phyloP scores from a whole-genome alignment of 2,888 invertebrate species.

The Amblyjoppa fuscipennis region DNA sequence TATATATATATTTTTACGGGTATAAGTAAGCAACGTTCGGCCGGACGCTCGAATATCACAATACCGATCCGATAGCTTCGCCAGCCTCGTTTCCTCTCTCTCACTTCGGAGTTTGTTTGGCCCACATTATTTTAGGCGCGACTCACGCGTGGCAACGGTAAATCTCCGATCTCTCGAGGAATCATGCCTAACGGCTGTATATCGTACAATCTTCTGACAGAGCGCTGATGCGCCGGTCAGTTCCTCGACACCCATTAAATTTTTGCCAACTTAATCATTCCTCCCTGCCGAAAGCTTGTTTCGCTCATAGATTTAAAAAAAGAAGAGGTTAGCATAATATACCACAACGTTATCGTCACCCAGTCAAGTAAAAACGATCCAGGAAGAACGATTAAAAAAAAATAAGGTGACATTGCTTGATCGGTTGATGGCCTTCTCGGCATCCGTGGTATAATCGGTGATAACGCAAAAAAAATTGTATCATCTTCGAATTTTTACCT shows the following conservation, averaged over 20 bases:
- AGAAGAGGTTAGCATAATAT: not conserved
- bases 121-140: conserved; percentile 62
- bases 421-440: not conserved
- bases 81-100: conserved; percentile 25
- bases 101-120: conserved; percentile 44
- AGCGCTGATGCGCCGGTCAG: conserved; percentile 19
- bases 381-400: not conserved
- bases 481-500: not conserved
- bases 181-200: conserved; percentile 11
- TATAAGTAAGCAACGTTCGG: not conserved
- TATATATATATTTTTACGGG: not conserved
- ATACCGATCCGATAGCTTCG: not conserved
- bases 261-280: not conserved
- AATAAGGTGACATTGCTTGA: not conserved
- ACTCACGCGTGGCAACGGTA: conserved; percentile 57
- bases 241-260: not conserved
- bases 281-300: not conserved
- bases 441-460: too few species aligned
- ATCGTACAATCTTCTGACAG: conserved; percentile 10
- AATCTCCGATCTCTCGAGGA: conserved; percentile 41
- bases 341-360: not conserved
- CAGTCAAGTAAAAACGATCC: not conserved
- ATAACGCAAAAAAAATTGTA: not conserved
- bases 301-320: not conserved
- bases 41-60: not conserved